Evolutionary conservation across 2,888 invertebrate genomes (phyloP).

Genomic region (Coenonympha glycerion): DNA sequence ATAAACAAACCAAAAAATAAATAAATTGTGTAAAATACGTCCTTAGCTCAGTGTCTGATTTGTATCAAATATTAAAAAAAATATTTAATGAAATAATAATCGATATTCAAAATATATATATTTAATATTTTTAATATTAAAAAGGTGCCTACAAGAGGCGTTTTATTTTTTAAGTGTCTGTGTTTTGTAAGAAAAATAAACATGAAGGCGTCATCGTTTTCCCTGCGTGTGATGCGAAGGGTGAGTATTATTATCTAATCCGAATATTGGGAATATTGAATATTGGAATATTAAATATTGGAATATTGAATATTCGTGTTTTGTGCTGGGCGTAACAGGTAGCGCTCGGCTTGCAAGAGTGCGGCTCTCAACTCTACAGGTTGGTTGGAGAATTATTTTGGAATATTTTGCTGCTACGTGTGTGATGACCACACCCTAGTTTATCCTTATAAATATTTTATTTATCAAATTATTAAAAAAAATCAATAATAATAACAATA

Average conservation of each 20-base stretch:
- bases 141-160: constrained; percentile 18
- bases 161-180: constrained; percentile 35
- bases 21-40: constrained; percentile 10
- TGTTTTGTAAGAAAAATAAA: constrained; percentile 45
- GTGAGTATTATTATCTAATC: constrained; percentile 74
- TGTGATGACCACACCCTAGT: constrained; percentile 52
- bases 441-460: background rate
- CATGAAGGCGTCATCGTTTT: constrained; percentile 87
- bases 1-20: constrained; percentile 3
- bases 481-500: too few species aligned
- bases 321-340: constrained; percentile 35
- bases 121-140: background rate
- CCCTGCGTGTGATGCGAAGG: constrained; percentile 86
- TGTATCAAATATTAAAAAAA: constrained; percentile 9
- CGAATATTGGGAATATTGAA: background rate
- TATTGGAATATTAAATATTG: background rate
- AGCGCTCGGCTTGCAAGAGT: constrained; percentile 34
- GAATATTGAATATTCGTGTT: constrained; percentile 13
- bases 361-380: constrained; percentile 59
- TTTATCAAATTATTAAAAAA: too few species aligned
- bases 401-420: constrained; percentile 38
- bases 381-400: constrained; percentile 39
- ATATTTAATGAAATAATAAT: too few species aligned
- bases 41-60: constrained; percentile 15
- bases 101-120: constrained; percentile 9